These are phyloP conservation scores for Willowsia nigromaculata DNA, from an alignment of 2,888 invertebrate species.

Conservation along the genomic window DNA sequence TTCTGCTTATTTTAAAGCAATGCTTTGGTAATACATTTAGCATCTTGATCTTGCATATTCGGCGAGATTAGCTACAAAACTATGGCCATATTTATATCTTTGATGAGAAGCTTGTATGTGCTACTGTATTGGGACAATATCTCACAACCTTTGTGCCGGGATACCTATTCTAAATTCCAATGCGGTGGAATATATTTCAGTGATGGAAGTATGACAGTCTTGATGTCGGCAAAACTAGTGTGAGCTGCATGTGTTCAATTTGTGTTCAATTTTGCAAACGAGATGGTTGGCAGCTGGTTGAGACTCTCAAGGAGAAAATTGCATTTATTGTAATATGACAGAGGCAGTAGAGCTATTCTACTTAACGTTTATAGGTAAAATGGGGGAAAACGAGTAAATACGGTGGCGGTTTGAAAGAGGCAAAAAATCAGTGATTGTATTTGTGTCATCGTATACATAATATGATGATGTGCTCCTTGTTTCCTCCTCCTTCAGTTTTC, in stretches of 20 bases:
- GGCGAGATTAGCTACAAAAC: too few species aligned
- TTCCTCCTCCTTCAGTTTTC: background rate
- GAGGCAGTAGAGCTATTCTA: background rate
- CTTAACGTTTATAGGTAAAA: background rate
- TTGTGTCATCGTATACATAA: constrained; percentile 12
- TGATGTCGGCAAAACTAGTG: background rate
- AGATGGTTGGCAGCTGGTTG: background rate
- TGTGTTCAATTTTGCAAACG: constrained; percentile 12
- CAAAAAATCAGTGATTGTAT: constrained; percentile 31
- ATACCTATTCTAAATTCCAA: background rate
- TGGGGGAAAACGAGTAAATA: constrained; percentile 24
- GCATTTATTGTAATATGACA: constrained; percentile 26
- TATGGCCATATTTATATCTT: background rate
- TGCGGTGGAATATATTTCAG: background rate
- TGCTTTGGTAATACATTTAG: too few species aligned
- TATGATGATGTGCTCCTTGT: background rate
- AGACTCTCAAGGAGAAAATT: background rate
- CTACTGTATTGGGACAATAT: too few species aligned
- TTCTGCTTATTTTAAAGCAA: too few species aligned
- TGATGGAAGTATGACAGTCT: background rate
- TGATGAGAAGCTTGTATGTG: background rate
- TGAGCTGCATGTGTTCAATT: background rate
- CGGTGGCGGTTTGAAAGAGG: background rate
- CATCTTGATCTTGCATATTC: too few species aligned
- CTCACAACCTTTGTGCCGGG: background rate